phyloP scores from a whole-genome alignment of 2,113 vertebrate genomes.

The Gymnocephalus cernua region DNA sequence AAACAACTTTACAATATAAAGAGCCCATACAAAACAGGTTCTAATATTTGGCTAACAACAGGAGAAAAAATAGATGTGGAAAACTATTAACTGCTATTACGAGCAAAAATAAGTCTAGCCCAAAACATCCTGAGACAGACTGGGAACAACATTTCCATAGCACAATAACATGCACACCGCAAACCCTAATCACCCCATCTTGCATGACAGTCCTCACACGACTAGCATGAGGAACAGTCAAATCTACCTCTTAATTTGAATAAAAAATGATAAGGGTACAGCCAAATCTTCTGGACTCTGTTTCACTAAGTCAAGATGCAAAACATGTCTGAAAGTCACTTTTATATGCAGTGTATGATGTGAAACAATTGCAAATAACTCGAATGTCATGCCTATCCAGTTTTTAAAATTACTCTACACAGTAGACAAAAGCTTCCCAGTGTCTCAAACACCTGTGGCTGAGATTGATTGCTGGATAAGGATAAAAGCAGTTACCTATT shows the following conservation, averaged over 20 bases:
- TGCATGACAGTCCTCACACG: background rate
- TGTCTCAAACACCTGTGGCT: background rate
- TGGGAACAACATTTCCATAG: background rate
- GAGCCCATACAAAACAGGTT: too few species aligned
- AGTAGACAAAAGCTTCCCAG: background rate
- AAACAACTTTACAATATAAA: too few species aligned
- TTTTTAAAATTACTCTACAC: background rate
- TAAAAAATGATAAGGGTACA: slow-evolving; percentile 32
- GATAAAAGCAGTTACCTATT: slow-evolving; percentile 16
- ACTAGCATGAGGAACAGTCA: slow-evolving; percentile 31
- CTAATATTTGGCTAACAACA: background rate
- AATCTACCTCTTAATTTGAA: slow-evolving; percentile 43
- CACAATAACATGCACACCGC: background rate
- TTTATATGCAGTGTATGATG: too few species aligned
- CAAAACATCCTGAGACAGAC: background rate
- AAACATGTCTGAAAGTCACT: slow-evolving; percentile 1
- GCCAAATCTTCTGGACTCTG: slow-evolving; percentile 13
- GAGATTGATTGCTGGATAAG: slow-evolving; percentile 4
- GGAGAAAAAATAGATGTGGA: background rate
- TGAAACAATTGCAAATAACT: background rate
- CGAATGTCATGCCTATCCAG: background rate
- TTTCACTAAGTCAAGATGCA: background rate
- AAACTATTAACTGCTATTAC: background rate
- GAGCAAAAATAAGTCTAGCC: background rate
- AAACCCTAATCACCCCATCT: slow-evolving; percentile 14